phyloP scores from a whole-genome alignment of 2,888 invertebrate genomes.

The Netelia inedita region DNA sequence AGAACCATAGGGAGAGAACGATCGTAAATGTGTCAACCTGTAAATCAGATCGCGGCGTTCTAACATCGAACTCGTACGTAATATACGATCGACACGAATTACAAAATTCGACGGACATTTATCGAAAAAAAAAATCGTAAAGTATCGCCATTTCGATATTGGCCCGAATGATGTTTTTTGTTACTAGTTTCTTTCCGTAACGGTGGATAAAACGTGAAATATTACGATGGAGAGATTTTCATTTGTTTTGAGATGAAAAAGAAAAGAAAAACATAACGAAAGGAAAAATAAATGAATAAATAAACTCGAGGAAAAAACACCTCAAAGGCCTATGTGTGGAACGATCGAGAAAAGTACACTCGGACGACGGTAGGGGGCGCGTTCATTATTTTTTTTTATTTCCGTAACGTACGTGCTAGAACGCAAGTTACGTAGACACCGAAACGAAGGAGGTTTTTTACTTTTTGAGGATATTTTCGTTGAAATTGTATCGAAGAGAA shows the following conservation, averaged over 20 bases:
- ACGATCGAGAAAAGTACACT: neutral
- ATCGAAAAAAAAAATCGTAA: constrained; percentile 2
- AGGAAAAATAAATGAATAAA: neutral
- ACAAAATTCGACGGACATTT: constrained; percentile 21
- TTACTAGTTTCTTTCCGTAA: neutral
- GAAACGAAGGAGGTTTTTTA: neutral
- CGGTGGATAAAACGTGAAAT: too few species aligned
- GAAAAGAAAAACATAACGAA: neutral
- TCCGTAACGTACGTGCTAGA: neutral
- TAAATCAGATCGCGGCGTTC: constrained; percentile 60
- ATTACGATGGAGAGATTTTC: neutral
- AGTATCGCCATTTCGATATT: neutral
- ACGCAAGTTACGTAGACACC: neutral
- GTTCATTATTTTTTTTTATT: neutral
- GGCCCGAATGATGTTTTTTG: neutral
- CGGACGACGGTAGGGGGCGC: neutral
- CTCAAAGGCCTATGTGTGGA: neutral
- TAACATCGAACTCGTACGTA: constrained; percentile 37
- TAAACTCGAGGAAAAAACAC: neutral
- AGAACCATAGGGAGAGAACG: constrained; percentile 35
- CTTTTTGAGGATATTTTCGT: neutral
- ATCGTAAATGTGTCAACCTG: constrained; percentile 61
- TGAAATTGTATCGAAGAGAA: constrained; percentile 4
- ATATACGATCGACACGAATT: constrained; percentile 46
- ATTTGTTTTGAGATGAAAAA: neutral